Percentiles rank a stretch among this genome's conserved stretches.
phyloP scores from a whole-genome alignment of 1,140 invertebrate species.

The Meloidogyne hapla region DNA sequence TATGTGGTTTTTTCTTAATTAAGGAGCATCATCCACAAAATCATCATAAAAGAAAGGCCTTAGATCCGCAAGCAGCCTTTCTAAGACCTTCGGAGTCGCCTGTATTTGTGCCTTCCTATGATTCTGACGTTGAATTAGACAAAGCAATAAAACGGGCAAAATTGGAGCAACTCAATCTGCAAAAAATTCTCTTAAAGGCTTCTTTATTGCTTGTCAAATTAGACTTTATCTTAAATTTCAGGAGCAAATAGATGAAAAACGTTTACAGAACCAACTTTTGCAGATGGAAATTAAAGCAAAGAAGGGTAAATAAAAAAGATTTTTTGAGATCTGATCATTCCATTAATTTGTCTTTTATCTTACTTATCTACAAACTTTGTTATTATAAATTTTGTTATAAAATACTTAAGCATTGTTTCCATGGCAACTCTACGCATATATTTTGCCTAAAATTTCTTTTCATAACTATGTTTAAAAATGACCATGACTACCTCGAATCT shows the following conservation, averaged over 20 bases:
- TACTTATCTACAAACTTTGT: no score
- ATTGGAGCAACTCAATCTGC: slow-evolving; percentile 11
- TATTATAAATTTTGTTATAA: no score
- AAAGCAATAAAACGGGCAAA: slow-evolving; percentile 9
- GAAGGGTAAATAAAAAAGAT: background rate
- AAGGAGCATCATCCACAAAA: background rate
- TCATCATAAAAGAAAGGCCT: slow-evolving; percentile 2
- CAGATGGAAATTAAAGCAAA: slow-evolving; percentile 9
- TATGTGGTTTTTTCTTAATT: no score
- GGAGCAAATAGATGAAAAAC: slow-evolving; percentile 28
- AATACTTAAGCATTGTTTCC: no score
- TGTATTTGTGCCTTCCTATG: background rate
- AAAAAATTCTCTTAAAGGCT: slow-evolving; percentile 17
- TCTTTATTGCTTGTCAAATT: no score
- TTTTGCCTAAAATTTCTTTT: no score
- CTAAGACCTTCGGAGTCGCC: background rate
- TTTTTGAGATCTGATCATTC: background rate
- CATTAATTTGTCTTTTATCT: no score
- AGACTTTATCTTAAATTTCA: background rate
- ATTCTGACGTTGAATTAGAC: slow-evolving; percentile 9
- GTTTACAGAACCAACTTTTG: slow-evolving; percentile 21
- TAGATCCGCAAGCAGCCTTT: background rate
- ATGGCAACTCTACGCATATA: no score
- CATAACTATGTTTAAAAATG: background rate
- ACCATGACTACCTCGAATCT: slow-evolving; percentile 28